Percentiles rank a stretch among this genome's conserved stretches.
These are phyloP conservation scores for Taeniopygia guttata DNA, from an alignment of 2,797 vertebrate genomes.

Conservation along the genomic window DNA sequence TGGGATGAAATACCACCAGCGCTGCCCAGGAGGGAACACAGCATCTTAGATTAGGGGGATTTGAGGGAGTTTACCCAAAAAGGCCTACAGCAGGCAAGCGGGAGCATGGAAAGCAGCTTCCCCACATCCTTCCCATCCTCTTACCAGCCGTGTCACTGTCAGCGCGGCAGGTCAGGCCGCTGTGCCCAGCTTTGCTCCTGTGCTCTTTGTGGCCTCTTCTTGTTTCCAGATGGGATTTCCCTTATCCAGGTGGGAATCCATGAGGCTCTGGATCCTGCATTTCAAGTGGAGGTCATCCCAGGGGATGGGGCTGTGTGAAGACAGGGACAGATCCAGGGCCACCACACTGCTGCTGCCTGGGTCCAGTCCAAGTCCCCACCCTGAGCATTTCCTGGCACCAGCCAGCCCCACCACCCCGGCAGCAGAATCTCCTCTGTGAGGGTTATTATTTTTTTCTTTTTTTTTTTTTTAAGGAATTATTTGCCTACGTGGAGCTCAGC, in stretches of 20 bases:
- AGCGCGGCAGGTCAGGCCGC: background rate
- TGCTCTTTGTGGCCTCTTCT: background rate
- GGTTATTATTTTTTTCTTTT: background rate
- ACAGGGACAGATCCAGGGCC: background rate
- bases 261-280: rapidly evolving
- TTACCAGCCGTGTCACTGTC: rapidly evolving
- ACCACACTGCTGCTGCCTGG: background rate
- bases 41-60: rapidly evolving
- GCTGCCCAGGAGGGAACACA: background rate
- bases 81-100: rapidly evolving
- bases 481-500: background rate
- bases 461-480: background rate
- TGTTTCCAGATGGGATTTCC: background rate
- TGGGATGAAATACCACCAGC: rapidly evolving
- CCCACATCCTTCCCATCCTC: background rate
- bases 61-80: background rate
- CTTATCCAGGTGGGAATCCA: background rate
- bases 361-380: background rate
- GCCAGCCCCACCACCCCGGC: rapidly evolving
- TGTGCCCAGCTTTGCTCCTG: rapidly evolving
- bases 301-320: background rate
- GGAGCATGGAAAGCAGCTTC: background rate
- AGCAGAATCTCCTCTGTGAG: background rate
- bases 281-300: rapidly evolving
- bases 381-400: background rate